A percentile compares a stretch with the other conserved stretches of the same genome.
Evolutionary conservation across 2,888 invertebrate species (phyloP).

Genomic region (Leptarthrus brevirostris): DNA sequence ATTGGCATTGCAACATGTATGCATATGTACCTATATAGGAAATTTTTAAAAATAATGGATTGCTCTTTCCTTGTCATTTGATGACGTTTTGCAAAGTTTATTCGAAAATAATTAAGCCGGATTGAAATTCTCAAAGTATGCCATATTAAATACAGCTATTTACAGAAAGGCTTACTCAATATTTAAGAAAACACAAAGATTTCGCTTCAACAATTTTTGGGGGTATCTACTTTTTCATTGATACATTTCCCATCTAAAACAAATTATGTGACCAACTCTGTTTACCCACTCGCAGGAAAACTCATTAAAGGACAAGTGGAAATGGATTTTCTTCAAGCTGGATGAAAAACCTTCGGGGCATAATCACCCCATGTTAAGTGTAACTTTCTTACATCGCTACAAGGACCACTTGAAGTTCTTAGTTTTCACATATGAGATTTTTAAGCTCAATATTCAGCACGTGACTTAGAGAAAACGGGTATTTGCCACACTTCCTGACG

Average conservation of each 20-base stretch:
- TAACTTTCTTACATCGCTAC: slow-evolving; percentile 10
- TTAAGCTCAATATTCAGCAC: slow-evolving; percentile 19
- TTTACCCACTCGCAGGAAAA: slow-evolving; percentile 42
- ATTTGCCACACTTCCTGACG: background rate
- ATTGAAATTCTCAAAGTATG: too few relatives aligned
- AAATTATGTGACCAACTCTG: slow-evolving; percentile 38
- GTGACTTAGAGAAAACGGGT: slow-evolving; percentile 25
- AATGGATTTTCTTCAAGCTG: slow-evolving; percentile 29
- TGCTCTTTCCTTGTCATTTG: too few relatives aligned
- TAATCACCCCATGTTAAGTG: slow-evolving; percentile 17
- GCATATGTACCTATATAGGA: too few relatives aligned
- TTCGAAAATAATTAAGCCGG: too few relatives aligned
- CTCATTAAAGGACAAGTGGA: slow-evolving; percentile 45
- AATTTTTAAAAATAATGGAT: too few relatives aligned
- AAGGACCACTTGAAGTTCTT: slow-evolving; percentile 27
- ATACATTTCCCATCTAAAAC: slow-evolving; percentile 15
- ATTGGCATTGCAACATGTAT: too few relatives aligned
- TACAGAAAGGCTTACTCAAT: background rate
- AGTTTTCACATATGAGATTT: slow-evolving; percentile 31
- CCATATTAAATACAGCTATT: too few relatives aligned
- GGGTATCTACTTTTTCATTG: background rate
- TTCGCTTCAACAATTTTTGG: background rate
- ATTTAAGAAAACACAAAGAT: slow-evolving; percentile 4
- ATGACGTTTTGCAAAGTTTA: too few relatives aligned
- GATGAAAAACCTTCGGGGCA: slow-evolving; percentile 18